Base-by-base conservation (phyloP, 2,113 vertebrate genomes). In the Cyphomyrus discorhynchus region DNA sequence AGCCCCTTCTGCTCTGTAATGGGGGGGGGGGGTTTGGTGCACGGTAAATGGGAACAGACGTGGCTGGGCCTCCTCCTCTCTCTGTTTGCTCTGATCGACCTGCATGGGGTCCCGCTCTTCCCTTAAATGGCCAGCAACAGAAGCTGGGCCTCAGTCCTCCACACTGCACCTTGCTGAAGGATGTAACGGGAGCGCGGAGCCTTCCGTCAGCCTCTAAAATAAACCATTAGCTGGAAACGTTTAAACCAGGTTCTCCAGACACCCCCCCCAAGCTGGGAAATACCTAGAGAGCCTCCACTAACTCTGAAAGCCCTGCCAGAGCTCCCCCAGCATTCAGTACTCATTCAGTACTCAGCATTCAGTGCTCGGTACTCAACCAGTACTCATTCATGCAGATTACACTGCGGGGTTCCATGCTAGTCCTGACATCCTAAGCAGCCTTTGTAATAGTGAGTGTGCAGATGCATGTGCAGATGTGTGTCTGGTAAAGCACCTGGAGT, bases 181-280 rank as follows among this genome's bases (percentile, higher is more conserved):
- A 35, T 24, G 5, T 10, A n/a, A 90, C 7, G 24, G 42, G 52
- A 89, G 13, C 17, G 7, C 8, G 5, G n/a, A 86, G 45, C 58
- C 66, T 87, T 86, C 74, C 53, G 56, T 90, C 83, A 86, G 89
- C 83, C 39, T 45, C 74, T 80, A 74, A 85, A 47, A 86, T 86
- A 86, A 85, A 86, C 53, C 35, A 6, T 89, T 42, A 15, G 24
- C 45, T 89, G 89, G 89, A 66, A 70, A 85, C 27, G 58, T 13
- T 90, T 50, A 66, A 45, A 86, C 84, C n/a, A 10, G 89, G 83
- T n/a, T 46, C 83, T 50, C 9, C 3, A 77, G 8, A 8, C 52
- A 4, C 52, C 52, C 52, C 52, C 50, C 45, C 19, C 9, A 10
- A 86, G 52, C 50, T 45, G 27, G 13, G 53, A 70, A 86, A 86